Evolutionary conservation across 2,113 vertebrate genomes (phyloP), one percentile per base, ranked within the genome.

Genomic region (Diadophis punctatus): DNA sequence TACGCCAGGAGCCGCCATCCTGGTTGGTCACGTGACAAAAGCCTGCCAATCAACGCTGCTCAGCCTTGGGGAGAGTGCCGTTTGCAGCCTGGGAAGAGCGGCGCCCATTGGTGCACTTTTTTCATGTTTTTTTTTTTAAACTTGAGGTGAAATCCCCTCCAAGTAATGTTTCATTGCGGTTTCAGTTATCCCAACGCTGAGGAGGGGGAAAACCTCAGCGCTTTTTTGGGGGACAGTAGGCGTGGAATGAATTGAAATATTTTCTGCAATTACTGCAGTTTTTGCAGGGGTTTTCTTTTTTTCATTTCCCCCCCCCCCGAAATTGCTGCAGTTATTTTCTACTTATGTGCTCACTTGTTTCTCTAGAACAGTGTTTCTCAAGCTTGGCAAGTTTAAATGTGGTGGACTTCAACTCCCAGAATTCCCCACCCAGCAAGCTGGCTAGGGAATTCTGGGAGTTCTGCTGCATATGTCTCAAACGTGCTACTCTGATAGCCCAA

Each of bases 11-110:
- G 52, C 46, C 52, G 94, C 95, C 96, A 95, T 96, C 90, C 55
- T 95, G 25, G 14, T 11, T 16, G 1, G 27, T 96, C 96, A 96
- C 95, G 95, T 96, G 96, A 96, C 46, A 34, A 34, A 63, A 92
- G 92, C 18, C 22, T 22, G 39, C 49, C 86, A 87, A 48, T 52
- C 49, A 53, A n/a, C 34, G 74, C 18, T 22, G 34, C 8, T 80
- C 18, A 43, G 8, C 18, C 18, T 43, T 3, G 48, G 25, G 48
- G 12, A 1, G 48, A 3, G 25, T 49, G 27, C 4, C 3, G 27
- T 87, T 18, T 51, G 27, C 49, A 8, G 12, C 27, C 12, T 27
- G 25, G 1, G 2, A 51, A 48, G 85, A 49, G 25, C 46, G 22
- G 25, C 25, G 85, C 85, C 6, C 23, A 49, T 86, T 49, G 84